Conservation (phyloP, 2,113 vertebrate genomes). For the Lycocorax pyrrhopterus region DNA sequence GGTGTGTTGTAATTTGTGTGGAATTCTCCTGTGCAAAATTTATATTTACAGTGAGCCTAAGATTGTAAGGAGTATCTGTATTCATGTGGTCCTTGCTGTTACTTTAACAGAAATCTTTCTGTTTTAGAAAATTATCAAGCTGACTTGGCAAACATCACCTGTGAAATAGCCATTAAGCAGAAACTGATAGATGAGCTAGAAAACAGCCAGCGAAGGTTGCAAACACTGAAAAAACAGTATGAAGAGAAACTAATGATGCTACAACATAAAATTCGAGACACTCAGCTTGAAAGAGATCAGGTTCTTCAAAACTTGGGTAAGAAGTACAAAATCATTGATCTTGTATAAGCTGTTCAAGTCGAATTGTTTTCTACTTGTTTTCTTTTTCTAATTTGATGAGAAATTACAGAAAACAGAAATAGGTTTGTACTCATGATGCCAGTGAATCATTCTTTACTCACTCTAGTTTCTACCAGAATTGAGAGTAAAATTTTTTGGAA, state of each 20-base stretch:
- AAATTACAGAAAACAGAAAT: neutral
- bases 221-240: constrained; percentile 94
- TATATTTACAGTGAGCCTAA: neutral
- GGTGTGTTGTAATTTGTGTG: neutral
- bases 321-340: neutral
- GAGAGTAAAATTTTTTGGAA: neutral
- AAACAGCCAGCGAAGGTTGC: constrained; percentile 93
- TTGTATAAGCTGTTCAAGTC: neutral
- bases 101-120: neutral
- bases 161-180: constrained; percentile 99
- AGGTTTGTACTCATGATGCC: neutral
- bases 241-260: constrained; percentile 96
- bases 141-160: constrained; percentile 97
- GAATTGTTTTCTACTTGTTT: neutral
- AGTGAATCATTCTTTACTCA: neutral
- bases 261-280: constrained; percentile 95
- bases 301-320: constrained; percentile 96
- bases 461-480: neutral
- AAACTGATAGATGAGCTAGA: constrained; percentile 97
- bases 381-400: neutral
- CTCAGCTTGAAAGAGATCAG: constrained; percentile 94
- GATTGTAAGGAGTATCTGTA: neutral
- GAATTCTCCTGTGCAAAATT: neutral
- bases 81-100: neutral
- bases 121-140: constrained; percentile 89